A percentile compares a stretch with the other conserved stretches of the same genome.
These are phyloP conservation scores for Forbesichthys agassizii DNA, from an alignment of 2,113 vertebrate genomes.

Conservation along the genomic window DNA sequence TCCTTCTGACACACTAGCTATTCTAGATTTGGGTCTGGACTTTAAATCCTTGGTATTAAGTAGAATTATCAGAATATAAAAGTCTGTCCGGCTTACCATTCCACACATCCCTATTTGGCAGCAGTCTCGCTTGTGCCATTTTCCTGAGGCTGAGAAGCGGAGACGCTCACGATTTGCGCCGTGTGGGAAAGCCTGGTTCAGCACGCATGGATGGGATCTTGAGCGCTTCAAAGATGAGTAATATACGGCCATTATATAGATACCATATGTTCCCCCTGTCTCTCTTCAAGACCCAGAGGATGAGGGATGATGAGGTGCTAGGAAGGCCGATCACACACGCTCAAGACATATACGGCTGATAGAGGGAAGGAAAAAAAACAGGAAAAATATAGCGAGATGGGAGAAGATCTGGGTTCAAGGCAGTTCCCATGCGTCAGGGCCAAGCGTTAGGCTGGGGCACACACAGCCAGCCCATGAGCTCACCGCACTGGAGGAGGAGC, in stretches of 20 bases:
- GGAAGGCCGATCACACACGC: constrained; percentile 43
- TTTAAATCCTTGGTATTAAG: constrained; percentile 29
- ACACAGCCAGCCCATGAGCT: constrained; percentile 63
- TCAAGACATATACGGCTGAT: constrained; percentile 35
- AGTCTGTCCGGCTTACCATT: constrained; percentile 21
- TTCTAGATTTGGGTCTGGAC: constrained; percentile 29
- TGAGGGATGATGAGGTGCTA: constrained; percentile 67
- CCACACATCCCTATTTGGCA: constrained; percentile 38
- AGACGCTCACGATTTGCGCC: constrained; percentile 48
- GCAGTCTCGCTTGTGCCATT: constrained; percentile 21
- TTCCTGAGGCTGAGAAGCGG: constrained; percentile 30
- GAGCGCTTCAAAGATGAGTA: constrained; percentile 53
- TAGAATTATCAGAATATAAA: constrained; percentile 41
- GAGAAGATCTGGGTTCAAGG: constrained; percentile 42
- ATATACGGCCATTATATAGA: constrained; percentile 58
- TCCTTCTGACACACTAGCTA: constrained; percentile 20
- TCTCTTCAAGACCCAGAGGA: constrained; percentile 26
- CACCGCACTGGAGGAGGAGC: constrained; percentile 52
- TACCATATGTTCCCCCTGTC: constrained; percentile 59
- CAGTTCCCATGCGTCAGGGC: constrained; percentile 71
- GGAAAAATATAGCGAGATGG: not conserved
- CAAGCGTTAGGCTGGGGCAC: constrained; percentile 61
- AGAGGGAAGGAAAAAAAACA: constrained; percentile 25
- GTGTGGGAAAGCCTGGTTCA: constrained; percentile 50
- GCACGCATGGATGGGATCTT: constrained; percentile 37